phyloP scores from a whole-genome alignment of 2,797 vertebrate species.

The Decapterus maruadsi region DNA sequence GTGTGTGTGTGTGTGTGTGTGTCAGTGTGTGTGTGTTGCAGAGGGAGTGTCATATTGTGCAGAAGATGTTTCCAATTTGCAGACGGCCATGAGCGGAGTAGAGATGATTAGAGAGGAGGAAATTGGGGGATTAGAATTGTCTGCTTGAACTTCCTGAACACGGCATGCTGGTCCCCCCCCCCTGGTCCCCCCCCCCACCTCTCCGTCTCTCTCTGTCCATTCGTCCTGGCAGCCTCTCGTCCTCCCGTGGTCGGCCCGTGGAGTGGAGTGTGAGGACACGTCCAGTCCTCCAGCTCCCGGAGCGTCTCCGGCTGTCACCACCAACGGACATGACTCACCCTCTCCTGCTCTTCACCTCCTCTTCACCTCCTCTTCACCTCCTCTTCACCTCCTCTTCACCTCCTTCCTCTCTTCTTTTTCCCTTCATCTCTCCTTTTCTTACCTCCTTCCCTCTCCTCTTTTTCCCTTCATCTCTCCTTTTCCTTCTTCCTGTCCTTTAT shows the following conservation, averaged over 20 bases:
- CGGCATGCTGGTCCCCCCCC: slow-evolving; percentile 76
- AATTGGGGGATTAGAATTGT: slow-evolving; percentile 99
- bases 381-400: background rate
- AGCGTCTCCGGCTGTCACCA: slow-evolving; percentile 60
- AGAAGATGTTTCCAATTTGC: slow-evolving; percentile 96
- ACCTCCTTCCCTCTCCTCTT: background rate
- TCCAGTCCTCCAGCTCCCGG: slow-evolving; percentile 37
- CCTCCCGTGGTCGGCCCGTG: slow-evolving; percentile 31
- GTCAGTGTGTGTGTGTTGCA: slow-evolving; percentile 53
- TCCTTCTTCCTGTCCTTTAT: too few relatives aligned
- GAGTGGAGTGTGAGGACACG: slow-evolving; percentile 54
- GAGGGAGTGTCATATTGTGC: slow-evolving; percentile 71
- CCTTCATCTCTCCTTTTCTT: background rate
- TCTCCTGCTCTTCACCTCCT: slow-evolving; percentile 39
- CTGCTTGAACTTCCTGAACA: slow-evolving; percentile 98
- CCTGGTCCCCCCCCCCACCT: slow-evolving; percentile 29
- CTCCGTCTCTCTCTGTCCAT: slow-evolving; percentile 3
- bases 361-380: background rate
- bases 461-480: too few relatives aligned
- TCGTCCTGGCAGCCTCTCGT: slow-evolving; percentile 38
- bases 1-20: slow-evolving; percentile 12
- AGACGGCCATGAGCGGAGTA: slow-evolving; percentile 87
- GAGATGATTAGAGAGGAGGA: slow-evolving; percentile 99
- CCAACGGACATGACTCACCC: slow-evolving; percentile 51
- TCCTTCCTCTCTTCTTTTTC: slow-evolving; percentile 18